Base-by-base conservation (phyloP, 2,888 invertebrate genomes). In the Drosophila koepferae region DNA sequence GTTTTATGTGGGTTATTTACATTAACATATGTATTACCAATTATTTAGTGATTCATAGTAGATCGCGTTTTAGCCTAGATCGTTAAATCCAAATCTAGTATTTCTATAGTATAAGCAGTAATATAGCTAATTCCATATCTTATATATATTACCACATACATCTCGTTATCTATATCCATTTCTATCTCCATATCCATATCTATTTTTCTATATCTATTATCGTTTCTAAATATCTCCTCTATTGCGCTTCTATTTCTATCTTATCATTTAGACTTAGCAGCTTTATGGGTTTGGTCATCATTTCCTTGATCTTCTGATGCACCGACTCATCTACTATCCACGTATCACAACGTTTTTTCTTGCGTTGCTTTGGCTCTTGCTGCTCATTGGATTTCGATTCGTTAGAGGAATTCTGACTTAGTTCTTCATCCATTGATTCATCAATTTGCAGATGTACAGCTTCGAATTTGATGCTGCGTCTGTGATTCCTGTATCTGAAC, bases 281-380 rank as follows among this genome's bases (percentile, higher is more conserved):
- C n/a, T 65, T 63, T 16, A 83, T 64, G 0, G 83, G 83, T 44
- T 84, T 86, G 3, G 18, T 58, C 83, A 76, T 86, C 71, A 84
- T 84, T 55, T 81, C 79, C 0, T 60, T 41, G 12, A 83, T 63
- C 53, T 81, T 43, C 7, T 58, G 56, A 46, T 74, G 23, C 8
- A 80, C 58, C 18, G 20, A 9, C 6, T 67, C 31, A 18, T 76
- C 80, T 10, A 18, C 44, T 40, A 65, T 56, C 76, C 72, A 64
- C 28, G 18, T 28, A 18, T 63, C 46, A 10, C 14, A 48, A 9
- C 43, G 31, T 16, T 49, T 38, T 14, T 23, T 49, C 5, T n/a
- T 20, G 1, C 10, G 9, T 20, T 41, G 36, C 1, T 2, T 44
- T 9, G 2, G 6, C 3, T 7, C 1, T 3, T 31, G 44, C 4